Base-by-base conservation (phyloP, 92 coral and sea anemone species). In the Palythoa heliodiscus region DNA sequence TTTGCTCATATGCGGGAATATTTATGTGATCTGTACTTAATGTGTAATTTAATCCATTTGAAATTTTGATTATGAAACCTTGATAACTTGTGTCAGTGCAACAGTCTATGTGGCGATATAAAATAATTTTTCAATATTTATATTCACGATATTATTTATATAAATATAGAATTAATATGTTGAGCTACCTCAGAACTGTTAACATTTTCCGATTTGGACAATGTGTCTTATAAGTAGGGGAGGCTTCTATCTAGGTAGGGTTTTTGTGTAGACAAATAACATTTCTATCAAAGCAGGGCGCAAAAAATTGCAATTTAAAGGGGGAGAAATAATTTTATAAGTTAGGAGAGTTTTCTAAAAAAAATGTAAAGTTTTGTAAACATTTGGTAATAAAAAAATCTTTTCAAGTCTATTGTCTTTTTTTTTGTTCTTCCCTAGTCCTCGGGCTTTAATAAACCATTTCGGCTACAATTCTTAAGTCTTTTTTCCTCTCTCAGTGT, bases 341-440 rank as follows among this genome's bases (percentile, higher is more conserved):
- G 19, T 64, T 67, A 66, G 11, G 3, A 22, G 20, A 20, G 25
- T 60, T 78, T 80, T 67, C 11, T 60, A n/a, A 47, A 7, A 16
- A 52, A 80, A 66, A 25, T 80, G 84, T 80, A 66, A 64, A 48
- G 74, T 66, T 80, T 76, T 80, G 74, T 66, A 80, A 80, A 80
- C 29, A 8, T 47, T 80, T 80, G 55, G 84, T 66, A 80, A 80
- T 80, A 80, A 80, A 80, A 78, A 80, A 80, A 47, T 64, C 20
- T 80, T 79, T 79, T 47, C 84, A 43, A 52, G 39, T 47, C 73
- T 66, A 80, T 66, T 80, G 84, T 80, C 39, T 37, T 80, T 78
- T 78, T 78, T 78, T 66, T 61, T 64, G 4, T 80, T 80, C 61
- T 63, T 43, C 58, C 55, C 71, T 23, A 58, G 39, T 12, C 7